Evolutionary conservation across 2,113 vertebrate genomes (phyloP).

Genomic region (Pao palembangensis): DNA sequence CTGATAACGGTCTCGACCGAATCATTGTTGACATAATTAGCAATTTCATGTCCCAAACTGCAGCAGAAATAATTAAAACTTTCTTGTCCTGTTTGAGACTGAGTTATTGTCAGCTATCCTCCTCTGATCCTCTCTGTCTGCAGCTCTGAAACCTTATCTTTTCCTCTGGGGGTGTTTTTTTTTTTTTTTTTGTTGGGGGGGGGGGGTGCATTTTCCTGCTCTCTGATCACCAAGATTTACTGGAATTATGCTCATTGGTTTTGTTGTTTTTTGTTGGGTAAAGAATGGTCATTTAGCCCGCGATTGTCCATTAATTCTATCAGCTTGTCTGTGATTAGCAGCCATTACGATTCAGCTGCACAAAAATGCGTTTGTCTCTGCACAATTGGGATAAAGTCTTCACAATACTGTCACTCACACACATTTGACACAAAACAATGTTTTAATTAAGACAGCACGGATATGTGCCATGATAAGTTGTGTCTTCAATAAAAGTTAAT

Average conservation of each 20-base stretch:
- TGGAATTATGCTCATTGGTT: constrained; percentile 39
- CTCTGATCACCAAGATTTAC: constrained; percentile 37
- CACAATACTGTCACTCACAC: constrained; percentile 14
- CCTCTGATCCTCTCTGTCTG: constrained; percentile 55
- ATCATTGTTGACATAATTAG: constrained; percentile 73
- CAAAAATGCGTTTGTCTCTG: constrained; percentile 43
- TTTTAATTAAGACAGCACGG: constrained; percentile 31
- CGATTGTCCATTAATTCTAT: constrained; percentile 50
- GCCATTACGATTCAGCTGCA: constrained; percentile 59
- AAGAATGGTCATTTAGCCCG: constrained; percentile 52
- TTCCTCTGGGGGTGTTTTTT: constrained; percentile 56
- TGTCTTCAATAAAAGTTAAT: constrained; percentile 11
- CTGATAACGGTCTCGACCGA: constrained; percentile 70
- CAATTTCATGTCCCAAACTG: constrained; percentile 69
- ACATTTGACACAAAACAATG: constrained; percentile 12
- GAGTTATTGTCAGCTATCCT: constrained; percentile 55
- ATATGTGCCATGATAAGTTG: constrained; percentile 23
- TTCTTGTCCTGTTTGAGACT: constrained; percentile 42
- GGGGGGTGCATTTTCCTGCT: constrained; percentile 32
- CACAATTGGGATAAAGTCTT: constrained; percentile 17
- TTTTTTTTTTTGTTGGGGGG: constrained; percentile 38
- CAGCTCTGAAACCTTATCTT: constrained; percentile 57
- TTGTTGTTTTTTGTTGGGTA: constrained; percentile 40
- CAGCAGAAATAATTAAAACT: constrained; percentile 63
- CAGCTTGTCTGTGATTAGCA: constrained; percentile 61